Evolutionary conservation across 2,113 vertebrate genomes (phyloP).

Genomic region (Mystacornis crossleyi): DNA sequence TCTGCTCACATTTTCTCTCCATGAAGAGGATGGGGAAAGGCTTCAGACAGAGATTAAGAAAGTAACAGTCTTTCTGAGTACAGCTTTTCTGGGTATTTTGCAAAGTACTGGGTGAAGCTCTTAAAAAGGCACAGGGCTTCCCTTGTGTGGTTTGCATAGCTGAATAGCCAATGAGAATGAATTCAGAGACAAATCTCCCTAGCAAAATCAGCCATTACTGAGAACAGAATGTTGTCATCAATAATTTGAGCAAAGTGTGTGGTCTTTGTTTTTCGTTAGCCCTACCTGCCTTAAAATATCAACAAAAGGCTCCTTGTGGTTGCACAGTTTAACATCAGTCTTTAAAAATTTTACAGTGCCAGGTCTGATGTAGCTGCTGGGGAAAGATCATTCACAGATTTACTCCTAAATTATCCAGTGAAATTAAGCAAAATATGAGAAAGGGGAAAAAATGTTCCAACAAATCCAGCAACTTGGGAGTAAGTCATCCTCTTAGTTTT

Average conservation of each 20-base stretch:
- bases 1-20: background rate
- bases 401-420: background rate
- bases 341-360: background rate
- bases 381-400: background rate
- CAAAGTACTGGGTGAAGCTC: background rate
- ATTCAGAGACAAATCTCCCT: background rate
- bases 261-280: background rate
- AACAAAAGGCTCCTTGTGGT: constrained; percentile 23
- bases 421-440: background rate
- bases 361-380: background rate
- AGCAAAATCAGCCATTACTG: background rate
- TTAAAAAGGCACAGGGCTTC: background rate
- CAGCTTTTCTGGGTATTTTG: background rate
- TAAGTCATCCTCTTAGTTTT: background rate
- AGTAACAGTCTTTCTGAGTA: background rate
- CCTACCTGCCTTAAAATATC: background rate
- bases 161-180: background rate
- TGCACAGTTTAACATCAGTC: background rate
- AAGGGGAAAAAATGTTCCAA: background rate
- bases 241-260: background rate
- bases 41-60: background rate
- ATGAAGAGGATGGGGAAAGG: background rate
- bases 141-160: background rate
- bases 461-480: background rate
- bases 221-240: background rate